Evolutionary conservation across 2,113 vertebrate genomes (phyloP), one percentile per base, ranked within the genome.

Genomic region (Callipepla squamata): DNA sequence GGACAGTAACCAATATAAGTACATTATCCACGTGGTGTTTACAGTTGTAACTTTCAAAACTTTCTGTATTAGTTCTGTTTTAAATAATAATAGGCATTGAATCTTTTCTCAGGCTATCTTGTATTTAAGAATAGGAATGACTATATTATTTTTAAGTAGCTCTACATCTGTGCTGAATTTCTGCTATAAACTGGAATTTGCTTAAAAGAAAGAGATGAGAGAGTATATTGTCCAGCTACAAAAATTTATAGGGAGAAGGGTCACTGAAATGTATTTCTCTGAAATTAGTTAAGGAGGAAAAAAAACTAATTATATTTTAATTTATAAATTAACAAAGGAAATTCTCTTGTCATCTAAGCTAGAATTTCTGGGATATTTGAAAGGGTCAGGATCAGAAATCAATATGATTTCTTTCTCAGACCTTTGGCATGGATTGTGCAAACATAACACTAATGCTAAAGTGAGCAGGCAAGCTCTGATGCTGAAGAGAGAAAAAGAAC

Each of bases 41-140:
- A 70, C 62, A 66, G 32, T 22, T 4, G 11, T 16, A 72, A 89
- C 26, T 50, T 76, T 30, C 16, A 32, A 69, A 83, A 42, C 7
- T 67, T 74, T 19, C 25, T 2, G 1, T 6, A 3, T 61, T 18
- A 55, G 36, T 4, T 28, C 1, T 4, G 30, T n/a, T 28, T 28
- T 28, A 40, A 28, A 9, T 6, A 74, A 44, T 63, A 14, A 6
- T 16, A 42, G 68, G 11, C 28, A 82, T 7, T 34, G 66, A 30
- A 66, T 48, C 12, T 59, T 68, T 93, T 12, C 47, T 44, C 18
- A 30, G 22, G 2, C 32, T 74, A 7, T 21, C 8, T 11, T 53
- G 7, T 19, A 44, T 22, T 19, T 70, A 32, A 80, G n/a, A 76
- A 28, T 7, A 79, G 38, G 22, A 48, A 67, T n/a, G 3, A 5